Evolutionary conservation across 1,140 invertebrate species (phyloP), one percentile per base, ranked within the genome.

Genomic region (Aleiodes sp.): DNA sequence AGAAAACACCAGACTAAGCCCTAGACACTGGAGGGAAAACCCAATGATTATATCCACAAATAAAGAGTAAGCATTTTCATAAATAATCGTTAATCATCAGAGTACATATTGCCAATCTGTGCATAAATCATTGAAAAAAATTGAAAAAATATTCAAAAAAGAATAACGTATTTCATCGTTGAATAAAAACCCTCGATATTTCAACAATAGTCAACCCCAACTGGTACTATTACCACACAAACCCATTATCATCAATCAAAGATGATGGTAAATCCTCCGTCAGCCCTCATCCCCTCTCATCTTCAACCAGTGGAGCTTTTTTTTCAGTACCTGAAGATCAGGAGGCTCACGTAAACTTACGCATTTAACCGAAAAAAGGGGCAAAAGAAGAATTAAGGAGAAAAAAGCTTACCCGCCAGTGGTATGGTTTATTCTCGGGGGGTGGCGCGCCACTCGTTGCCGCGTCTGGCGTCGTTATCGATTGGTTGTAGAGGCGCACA

Each of bases 381-480:
- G 1, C 16, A 37, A 35, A 61, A 37, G 16, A 33, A 60, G 12
- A 33, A 33, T 29, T 7, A 35, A 41, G 39, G 39, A 41, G 35
- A 43, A 21, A 29, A 63, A 63, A 37, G 16, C 14, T 24, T 57
- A 29, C 24, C n/a, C 3, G 10, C 26, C 28, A 28, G 21, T 56
- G 31, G 63, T 46, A 39, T 69, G 52, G 24, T 39, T 52, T 39
- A 26, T 28, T 39, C 39, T 64, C 62, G 70, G 56, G 41, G 64
- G 57, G 70, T 41, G 65, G 67, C 67, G 66, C 70, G 66, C 66
- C 66, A 72, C 46, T 8, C 64, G 37, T 65, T 65, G 61, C 65
- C 68, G 66, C 70, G 70, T 71, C 63, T 66, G 63, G 66, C 69
- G 69, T 63, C 64, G 64, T 69, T 71, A 74, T 73, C 65, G 72